phyloP scores from a whole-genome alignment of 2,888 invertebrate species.

The Gnatocerus cornutus region DNA sequence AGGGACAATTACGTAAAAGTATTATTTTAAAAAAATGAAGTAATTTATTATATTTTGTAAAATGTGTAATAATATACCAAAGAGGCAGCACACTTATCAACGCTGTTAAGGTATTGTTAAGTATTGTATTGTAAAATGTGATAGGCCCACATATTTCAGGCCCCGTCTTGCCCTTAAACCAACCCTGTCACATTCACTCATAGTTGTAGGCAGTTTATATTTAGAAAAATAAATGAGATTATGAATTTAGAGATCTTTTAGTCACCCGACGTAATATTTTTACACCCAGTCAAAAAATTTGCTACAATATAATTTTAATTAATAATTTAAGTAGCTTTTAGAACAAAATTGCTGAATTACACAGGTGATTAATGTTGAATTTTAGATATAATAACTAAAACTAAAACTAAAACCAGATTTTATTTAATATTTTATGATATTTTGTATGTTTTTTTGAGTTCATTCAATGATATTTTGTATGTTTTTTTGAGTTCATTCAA shows the following conservation, averaged over 20 bases:
- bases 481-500: no score
- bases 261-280: no score
- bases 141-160: conserved; percentile 71
- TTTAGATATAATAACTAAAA: no score
- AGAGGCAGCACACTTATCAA: conserved; percentile 70
- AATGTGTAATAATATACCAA: conserved; percentile 73
- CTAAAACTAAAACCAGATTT: no score
- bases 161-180: conserved; percentile 69
- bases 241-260: conserved; percentile 21
- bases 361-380: no score
- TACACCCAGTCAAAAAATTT: no score
- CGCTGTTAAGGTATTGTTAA: conserved; percentile 67
- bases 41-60: conserved; percentile 67
- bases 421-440: no score
- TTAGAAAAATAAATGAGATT: conserved; percentile 70
- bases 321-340: no score
- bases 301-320: no score
- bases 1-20: conserved; percentile 54
- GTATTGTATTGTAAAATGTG: conserved; percentile 71
- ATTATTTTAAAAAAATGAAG: conserved; percentile 57
- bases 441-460: no score
- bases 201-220: conserved; percentile 72
- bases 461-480: no score
- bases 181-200: conserved; percentile 72
- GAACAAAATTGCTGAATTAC: no score